Evolutionary conservation across 1,140 invertebrate genomes (phyloP), one percentile per base, ranked within the genome.

Genomic region (Nasonia giraulti): DNA sequence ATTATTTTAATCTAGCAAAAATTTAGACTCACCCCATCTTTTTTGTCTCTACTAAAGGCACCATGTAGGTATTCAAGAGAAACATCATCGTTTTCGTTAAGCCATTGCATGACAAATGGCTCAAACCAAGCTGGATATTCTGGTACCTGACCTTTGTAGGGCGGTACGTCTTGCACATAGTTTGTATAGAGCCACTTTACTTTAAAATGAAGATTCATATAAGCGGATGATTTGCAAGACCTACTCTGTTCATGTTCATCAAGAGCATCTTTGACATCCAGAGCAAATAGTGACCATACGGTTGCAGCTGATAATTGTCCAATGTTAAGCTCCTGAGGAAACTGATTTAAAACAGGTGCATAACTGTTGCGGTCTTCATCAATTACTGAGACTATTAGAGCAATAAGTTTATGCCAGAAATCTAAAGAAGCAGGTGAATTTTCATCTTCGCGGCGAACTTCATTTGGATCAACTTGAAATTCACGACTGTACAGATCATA

Each of bases 91-190:
- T 99, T 99, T 92, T 99, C 99, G 92, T 99, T 99, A 6, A 99
- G 94, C 99, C 99, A 99, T 92, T 99, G 99, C 98, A 99, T 99
- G 0, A 99, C 99, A 93, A 99, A 99, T 3, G 99, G 98, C 91
- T 99, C 99, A 93, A 99, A 99, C 99, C 99, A 99, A 88, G 98
- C 97, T 11, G 99, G 99, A 93, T 99, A 99, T 92, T 99, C 96
- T 2, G 96, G 96, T 85, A 99, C 98, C 75, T 96, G 95, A 80
- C 97, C 97, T 90, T 99, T 99, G 91, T 99, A 99, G 12, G 98
- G 97, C 87, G 98, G 98, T 85, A 99, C 97, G 91, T 99, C 98
- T 91, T 97, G 97, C n/a, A 99, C 98, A 93, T 99, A 99, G 91
- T 99, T 99, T 87, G 97, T 98, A 92, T 99, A 98, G 79, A 99